Evolutionary conservation across 2,888 invertebrate species (phyloP).

Genomic region (Scaptomyza parva): DNA sequence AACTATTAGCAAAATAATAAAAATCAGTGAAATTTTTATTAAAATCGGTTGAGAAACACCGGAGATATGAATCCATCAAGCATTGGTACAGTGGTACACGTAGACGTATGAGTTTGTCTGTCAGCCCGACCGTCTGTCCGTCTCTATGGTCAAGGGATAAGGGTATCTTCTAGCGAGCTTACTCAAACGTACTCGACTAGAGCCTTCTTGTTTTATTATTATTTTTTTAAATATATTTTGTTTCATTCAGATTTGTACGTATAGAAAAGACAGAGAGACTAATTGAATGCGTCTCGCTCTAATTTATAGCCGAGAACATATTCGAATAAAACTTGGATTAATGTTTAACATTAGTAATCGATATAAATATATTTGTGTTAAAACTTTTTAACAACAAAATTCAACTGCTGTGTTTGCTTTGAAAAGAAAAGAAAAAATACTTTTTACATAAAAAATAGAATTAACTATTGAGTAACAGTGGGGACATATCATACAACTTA

Average conservation of each 20-base stretch:
- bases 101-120: too few relatives aligned
- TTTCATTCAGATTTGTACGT: slow-evolving; percentile 1
- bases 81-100: too few relatives aligned
- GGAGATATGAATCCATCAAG: too few relatives aligned
- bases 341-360: not conserved
- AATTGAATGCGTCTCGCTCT: slow-evolving; percentile 18
- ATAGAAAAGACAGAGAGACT: slow-evolving; percentile 6
- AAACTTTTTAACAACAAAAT: not conserved
- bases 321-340: not conserved
- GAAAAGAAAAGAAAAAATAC: not conserved
- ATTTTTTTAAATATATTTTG: not conserved
- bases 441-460: too few relatives aligned
- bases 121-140: too few relatives aligned
- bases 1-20: too few relatives aligned
- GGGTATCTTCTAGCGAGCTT: too few relatives aligned
- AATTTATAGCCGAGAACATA: slow-evolving; percentile 3
- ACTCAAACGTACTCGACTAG: too few relatives aligned
- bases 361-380: not conserved
- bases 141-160: too few relatives aligned
- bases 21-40: too few relatives aligned
- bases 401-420: not conserved
- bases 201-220: not conserved
- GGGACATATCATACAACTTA: not conserved
- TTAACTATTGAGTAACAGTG: not conserved
- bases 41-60: too few relatives aligned